phyloP scores from a whole-genome alignment of 2,888 invertebrate species.

The Cylloceria caligata region DNA sequence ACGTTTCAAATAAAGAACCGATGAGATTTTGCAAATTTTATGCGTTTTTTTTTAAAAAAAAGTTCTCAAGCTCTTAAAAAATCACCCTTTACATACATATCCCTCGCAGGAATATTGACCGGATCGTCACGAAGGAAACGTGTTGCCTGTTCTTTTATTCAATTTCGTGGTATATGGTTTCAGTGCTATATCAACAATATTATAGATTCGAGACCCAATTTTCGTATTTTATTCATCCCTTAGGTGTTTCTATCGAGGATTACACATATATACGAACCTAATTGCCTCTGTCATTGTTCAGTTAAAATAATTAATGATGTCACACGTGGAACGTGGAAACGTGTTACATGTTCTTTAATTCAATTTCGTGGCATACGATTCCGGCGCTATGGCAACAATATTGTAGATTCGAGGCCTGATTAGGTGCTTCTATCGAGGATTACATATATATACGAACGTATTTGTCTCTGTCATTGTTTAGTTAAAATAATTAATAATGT shows the following conservation, averaged over 20 bases:
- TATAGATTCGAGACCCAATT: constrained; percentile 1
- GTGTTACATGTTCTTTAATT: neutral
- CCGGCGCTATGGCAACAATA: neutral
- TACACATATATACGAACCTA: constrained; percentile 1
- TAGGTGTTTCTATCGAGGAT: neutral
- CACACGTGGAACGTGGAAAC: constrained; percentile 20
- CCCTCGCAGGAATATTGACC: constrained; percentile 1
- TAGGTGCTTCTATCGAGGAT: neutral
- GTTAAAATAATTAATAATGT: constrained; percentile 46
- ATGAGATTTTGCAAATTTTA: no score
- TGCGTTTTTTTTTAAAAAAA: no score
- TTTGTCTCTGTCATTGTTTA: constrained; percentile 22
- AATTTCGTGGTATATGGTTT: neutral
- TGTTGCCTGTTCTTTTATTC: neutral
- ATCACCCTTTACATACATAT: no score
- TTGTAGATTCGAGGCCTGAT: constrained; percentile 1
- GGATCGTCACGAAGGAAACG: neutral
- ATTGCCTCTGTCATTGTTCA: constrained; percentile 22
- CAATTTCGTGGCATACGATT: constrained; percentile 1
- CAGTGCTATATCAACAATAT: neutral
- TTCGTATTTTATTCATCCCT: constrained; percentile 16
- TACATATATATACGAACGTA: neutral
- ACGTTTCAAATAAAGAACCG: no score
- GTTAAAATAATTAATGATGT: constrained; percentile 46
- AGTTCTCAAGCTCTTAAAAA: no score